Conservation (phyloP, 92 coral and sea anemone species). For the Heliopora coerulea region DNA sequence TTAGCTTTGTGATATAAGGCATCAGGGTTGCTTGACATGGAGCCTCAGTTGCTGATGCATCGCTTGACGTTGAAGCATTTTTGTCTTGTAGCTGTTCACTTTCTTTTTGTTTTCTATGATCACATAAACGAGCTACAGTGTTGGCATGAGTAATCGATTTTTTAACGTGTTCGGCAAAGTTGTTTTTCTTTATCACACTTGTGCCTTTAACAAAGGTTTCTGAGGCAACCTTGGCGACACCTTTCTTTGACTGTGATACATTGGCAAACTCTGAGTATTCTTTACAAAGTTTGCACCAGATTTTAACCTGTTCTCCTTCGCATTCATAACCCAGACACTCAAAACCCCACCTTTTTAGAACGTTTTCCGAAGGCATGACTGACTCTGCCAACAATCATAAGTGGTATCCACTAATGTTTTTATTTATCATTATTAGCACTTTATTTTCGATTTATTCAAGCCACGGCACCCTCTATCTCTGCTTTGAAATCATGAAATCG, state of each 20-base stretch:
- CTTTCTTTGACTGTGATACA: conserved; percentile 14
- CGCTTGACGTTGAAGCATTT: neutral
- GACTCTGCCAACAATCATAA: no score
- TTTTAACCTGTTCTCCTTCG: conserved; percentile 2
- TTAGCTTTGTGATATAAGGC: neutral
- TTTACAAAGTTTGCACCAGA: conserved; percentile 11
- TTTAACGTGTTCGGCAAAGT: conserved; percentile 16
- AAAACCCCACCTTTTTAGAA: conserved; percentile 25
- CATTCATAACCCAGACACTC: conserved; percentile 18
- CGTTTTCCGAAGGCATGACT: no score
- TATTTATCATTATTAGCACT: no score
- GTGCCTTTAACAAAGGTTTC: conserved; percentile 18
- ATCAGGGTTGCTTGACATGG: conserved; percentile 17
- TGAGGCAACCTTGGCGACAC: conserved; percentile 8
- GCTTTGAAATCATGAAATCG: no score
- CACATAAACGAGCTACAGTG: neutral
- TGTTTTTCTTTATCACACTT: conserved; percentile 1
- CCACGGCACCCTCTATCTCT: no score
- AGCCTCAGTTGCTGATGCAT: neutral
- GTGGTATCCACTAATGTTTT: no score
- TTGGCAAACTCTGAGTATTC: conserved; percentile 3
- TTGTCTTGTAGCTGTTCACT: conserved; percentile 10
- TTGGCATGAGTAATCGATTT: neutral
- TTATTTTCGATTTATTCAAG: no score
- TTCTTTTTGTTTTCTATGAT: neutral